Evolutionary conservation across 2,113 vertebrate species (phyloP).

Genomic region (Mastomys natalensis): DNA sequence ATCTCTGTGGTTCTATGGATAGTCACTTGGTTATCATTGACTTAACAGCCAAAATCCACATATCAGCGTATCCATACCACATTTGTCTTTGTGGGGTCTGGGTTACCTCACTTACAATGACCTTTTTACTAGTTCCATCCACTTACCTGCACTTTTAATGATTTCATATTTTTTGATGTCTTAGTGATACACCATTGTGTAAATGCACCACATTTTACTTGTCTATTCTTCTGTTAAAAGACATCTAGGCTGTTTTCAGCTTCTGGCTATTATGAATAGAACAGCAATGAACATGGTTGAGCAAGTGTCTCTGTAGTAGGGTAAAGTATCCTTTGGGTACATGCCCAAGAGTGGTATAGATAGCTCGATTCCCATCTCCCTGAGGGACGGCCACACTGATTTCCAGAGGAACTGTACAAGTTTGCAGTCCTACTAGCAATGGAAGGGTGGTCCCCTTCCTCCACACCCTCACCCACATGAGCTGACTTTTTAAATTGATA

Average conservation of each 20-base stretch:
- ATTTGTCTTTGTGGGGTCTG: neutral
- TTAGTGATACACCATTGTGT: neutral
- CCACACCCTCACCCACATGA: neutral
- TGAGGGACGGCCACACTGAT: neutral
- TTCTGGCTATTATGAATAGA: neutral
- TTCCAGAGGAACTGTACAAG: neutral
- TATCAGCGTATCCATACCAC: neutral
- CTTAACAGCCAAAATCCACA: neutral
- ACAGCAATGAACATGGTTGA: neutral
- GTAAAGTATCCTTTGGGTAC: neutral
- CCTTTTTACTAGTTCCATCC: neutral
- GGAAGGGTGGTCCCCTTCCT: neutral
- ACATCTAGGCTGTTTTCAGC: neutral
- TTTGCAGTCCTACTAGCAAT: neutral
- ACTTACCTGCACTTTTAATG: neutral
- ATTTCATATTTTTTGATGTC: neutral
- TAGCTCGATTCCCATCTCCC: neutral
- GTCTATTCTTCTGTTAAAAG: neutral
- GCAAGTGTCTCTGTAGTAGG: neutral
- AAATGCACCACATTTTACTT: neutral
- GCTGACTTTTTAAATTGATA: neutral
- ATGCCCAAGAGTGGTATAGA: neutral
- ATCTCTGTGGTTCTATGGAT: neutral
- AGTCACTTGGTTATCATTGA: neutral
- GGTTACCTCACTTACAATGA: neutral